phyloP scores from a whole-genome alignment of 2,888 invertebrate species.

The Pharmacophagus antenor region DNA sequence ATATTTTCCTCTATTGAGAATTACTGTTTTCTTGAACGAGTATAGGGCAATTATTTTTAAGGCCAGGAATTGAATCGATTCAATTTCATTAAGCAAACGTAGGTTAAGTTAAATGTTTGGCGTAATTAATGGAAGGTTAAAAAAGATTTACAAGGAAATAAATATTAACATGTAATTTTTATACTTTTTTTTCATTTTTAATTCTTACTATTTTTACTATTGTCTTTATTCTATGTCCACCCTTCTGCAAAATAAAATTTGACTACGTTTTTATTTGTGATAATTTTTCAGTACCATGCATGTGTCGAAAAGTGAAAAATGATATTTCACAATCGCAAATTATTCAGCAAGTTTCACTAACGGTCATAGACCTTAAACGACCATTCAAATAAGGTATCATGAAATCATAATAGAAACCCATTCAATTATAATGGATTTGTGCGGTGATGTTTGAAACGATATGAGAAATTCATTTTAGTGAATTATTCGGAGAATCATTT shows the following conservation, averaged over 20 bases:
- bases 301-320: neutral
- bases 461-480: neutral
- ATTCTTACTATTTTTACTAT: too few relatives aligned
- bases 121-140: too few relatives aligned
- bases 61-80: neutral
- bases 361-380: neutral
- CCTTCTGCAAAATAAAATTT: too few relatives aligned
- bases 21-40: too few relatives aligned
- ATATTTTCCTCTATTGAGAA: neutral
- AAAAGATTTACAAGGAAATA: too few relatives aligned
- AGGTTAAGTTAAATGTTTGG: neutral
- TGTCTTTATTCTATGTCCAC: too few relatives aligned
- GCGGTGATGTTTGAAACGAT: neutral
- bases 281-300: neutral
- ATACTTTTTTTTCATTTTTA: too few relatives aligned
- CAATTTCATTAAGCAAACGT: neutral
- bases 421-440: conserved; percentile 5
- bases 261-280: too few relatives aligned
- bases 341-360: conserved; percentile 3
- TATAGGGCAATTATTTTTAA: too few relatives aligned
- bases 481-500: neutral
- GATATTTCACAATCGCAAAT: neutral
- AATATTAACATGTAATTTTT: too few relatives aligned
- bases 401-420: neutral
- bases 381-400: too few relatives aligned